These are phyloP conservation scores for Sterrhoptilus dennistouni DNA, from an alignment of 2,113 vertebrate genomes.

Conservation along the genomic window DNA sequence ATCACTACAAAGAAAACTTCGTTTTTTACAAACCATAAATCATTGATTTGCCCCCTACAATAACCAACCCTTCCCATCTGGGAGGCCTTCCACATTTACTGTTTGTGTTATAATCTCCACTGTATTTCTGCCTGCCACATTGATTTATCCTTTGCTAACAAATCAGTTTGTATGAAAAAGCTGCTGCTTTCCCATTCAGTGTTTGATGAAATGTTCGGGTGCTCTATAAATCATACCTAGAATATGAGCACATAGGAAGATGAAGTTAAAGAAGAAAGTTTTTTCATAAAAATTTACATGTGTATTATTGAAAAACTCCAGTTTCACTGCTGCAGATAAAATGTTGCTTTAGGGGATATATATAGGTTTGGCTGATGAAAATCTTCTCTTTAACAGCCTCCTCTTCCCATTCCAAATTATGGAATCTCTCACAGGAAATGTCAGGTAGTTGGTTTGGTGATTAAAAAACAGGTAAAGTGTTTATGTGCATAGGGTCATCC, in stretches of 20 bases:
- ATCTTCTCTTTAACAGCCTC: background rate
- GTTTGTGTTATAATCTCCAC: constrained; percentile 47
- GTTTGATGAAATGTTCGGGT: constrained; percentile 45
- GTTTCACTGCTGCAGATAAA: background rate
- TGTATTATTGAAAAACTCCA: background rate
- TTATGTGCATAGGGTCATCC: rapidly evolving
- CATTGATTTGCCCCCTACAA: background rate
- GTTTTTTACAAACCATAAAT: constrained; percentile 37
- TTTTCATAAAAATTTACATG: background rate
- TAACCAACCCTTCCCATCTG: background rate
- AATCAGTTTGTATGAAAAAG: constrained; percentile 43
- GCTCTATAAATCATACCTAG: background rate
- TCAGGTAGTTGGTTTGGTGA: background rate
- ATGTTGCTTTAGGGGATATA: background rate
- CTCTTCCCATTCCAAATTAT: background rate
- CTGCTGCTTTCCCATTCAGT: background rate
- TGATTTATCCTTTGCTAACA: constrained; percentile 65
- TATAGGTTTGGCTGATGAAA: background rate
- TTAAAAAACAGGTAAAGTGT: background rate
- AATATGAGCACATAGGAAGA: background rate
- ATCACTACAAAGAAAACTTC: constrained; percentile 29
- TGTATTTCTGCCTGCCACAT: constrained; percentile 48
- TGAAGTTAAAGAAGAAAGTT: background rate
- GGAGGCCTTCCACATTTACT: constrained; percentile 32
- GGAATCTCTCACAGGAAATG: background rate